Base-by-base conservation (phyloP, 2,113 vertebrate genomes). In the Plestiodon gilberti region DNA sequence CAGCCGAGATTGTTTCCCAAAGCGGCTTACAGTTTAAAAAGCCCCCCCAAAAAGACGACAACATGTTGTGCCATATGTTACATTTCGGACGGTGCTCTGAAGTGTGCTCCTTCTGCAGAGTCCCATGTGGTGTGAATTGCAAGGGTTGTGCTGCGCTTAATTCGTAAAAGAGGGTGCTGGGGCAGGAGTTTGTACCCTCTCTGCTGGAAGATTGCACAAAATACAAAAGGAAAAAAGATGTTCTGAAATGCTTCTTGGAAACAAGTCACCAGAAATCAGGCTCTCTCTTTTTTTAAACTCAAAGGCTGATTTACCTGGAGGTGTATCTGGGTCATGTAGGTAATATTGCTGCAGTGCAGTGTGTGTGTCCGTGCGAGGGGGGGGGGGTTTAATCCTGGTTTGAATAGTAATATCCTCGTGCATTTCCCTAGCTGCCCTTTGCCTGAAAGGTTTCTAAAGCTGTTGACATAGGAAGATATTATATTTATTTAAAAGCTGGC, bases 301-400 rank as follows among this genome's bases (percentile, higher is more conserved):
- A 57, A 20, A 55, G 87, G n/a, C 88, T 90, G 83, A 48, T 91
- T 89, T 88, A n/a, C 59, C 81, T 1, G 67, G 0, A 25, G 83
- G 78, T 87, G 71, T 87, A 22, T 76, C 77, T 79, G 88, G 85
- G 86, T 67, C 84, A 74, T 25, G 35, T 74, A 64, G 52, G 81
- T 11, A 75, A 10, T 64, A 57, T 4, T 5, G 18, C 5, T 1
- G 35, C 83, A 4, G 55, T 28, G 85, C 22, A 0, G 2, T 8
- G 20, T 55, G 52, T 20, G 13, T 57, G 13, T 14, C 5, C 17
- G 55, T 6, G 55, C 2, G 55, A 7, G 55, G 10, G 76, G n/a
- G 20, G 67, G 86, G 1, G 69, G 71, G 33, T 69, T 35, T 67
- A 35, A 87, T 52, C 30, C 38, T 30, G 22, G 55, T 59, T 14